Percentiles rank a stretch among this genome's conserved stretches.
Evolutionary conservation across 1,140 invertebrate species (phyloP).

Genomic region (Coelopa frigida): DNA sequence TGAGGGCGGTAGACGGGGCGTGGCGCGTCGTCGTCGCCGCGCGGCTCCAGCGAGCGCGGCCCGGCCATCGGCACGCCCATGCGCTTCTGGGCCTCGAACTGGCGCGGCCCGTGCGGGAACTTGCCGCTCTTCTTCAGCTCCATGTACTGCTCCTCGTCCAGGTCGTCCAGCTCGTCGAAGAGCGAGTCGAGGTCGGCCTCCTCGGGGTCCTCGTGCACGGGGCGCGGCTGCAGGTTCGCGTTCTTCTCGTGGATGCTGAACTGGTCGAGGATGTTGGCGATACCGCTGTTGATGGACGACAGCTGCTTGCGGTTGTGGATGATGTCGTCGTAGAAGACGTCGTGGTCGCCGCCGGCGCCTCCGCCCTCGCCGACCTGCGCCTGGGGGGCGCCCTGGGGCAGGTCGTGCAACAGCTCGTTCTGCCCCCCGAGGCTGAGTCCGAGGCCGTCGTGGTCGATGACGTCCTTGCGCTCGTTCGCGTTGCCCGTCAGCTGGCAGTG

Average conservation of each 20-base stretch:
- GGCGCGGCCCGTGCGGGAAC: slow-evolving; percentile 75
- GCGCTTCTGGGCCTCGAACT: slow-evolving; percentile 51
- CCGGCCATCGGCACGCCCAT: slow-evolving; percentile 51
- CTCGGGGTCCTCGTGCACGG: slow-evolving; percentile 39
- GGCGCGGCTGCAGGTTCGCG: slow-evolving; percentile 29
- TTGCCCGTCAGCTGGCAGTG: slow-evolving; percentile 67
- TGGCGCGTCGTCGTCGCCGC: slow-evolving; percentile 18
- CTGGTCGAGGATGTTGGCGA: slow-evolving; percentile 23
- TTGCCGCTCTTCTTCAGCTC: slow-evolving; percentile 53
- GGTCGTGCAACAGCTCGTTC: slow-evolving; percentile 28
- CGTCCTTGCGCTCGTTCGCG: slow-evolving; percentile 45
- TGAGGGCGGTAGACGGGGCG: slow-evolving; percentile 36
- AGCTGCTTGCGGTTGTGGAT: slow-evolving; percentile 47
- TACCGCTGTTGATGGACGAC: slow-evolving; percentile 18
- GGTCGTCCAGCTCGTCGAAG: slow-evolving; percentile 33
- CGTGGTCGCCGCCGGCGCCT: slow-evolving; percentile 33
- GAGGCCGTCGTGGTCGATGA: slow-evolving; percentile 21
- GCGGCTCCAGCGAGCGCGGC: slow-evolving; percentile 48
- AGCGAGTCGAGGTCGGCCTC: slow-evolving; percentile 36
- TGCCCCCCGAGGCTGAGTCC: slow-evolving; percentile 20
- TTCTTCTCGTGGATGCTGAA: slow-evolving; percentile 32
- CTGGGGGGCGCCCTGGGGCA: slow-evolving; percentile 19
- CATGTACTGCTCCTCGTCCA: slow-evolving; percentile 37
- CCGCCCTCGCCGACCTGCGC: slow-evolving; percentile 8
- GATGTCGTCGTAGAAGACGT: slow-evolving; percentile 56